Evolutionary conservation across 2,113 vertebrate genomes (phyloP).

Genomic region (Cyanistes caeruleus): DNA sequence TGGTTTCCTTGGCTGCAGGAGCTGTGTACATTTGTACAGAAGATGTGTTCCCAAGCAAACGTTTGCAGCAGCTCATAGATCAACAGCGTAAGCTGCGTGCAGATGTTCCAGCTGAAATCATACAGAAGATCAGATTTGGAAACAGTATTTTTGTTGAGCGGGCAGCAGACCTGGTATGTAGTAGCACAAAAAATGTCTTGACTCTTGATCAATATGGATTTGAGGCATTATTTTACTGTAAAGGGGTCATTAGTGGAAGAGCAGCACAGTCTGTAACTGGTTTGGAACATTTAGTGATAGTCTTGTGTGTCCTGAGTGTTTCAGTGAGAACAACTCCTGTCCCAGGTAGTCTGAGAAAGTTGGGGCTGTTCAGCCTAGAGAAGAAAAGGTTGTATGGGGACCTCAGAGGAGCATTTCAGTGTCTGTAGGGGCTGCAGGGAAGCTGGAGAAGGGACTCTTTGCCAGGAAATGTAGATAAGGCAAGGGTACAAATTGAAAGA

Average conservation of each 20-base stretch:
- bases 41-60: conserved; percentile 85
- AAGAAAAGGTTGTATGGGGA: background rate
- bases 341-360: background rate
- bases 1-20: conserved; percentile 71
- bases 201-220: background rate
- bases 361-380: background rate
- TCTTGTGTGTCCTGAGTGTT: background rate
- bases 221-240: background rate
- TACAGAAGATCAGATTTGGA: conserved; percentile 76
- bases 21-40: conserved; percentile 92
- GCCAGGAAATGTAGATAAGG: background rate
- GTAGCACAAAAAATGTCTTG: background rate
- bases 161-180: conserved; percentile 84
- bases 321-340: background rate
- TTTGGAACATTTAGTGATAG: background rate
- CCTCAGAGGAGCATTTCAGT: background rate
- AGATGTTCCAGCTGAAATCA: conserved; percentile 76
- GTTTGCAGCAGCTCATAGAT: conserved; percentile 87
- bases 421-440: background rate
- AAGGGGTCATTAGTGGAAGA: background rate
- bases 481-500: background rate
- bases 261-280: background rate
- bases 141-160: conserved; percentile 88
- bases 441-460: background rate
- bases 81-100: conserved; percentile 77